Base-by-base conservation (phyloP, 2,888 invertebrate genomes). In the Apamea anceps region DNA sequence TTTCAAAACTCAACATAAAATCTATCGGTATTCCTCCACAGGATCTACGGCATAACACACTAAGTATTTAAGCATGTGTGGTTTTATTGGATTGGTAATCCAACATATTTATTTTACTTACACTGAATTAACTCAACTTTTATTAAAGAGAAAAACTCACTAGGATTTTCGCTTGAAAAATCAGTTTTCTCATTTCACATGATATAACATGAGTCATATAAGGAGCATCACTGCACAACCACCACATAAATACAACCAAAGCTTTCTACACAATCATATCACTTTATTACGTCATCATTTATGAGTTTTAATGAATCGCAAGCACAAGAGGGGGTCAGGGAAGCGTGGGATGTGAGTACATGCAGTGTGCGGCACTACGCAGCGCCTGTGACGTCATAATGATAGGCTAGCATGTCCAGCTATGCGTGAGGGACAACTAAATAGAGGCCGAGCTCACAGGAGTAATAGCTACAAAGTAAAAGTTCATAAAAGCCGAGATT, bases 311-410 rank as follows among this genome's bases (percentile, higher is more conserved):
- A 66, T 71, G 42, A 60, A 54, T 37, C 54, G 37, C 32, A n/a
- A 28, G n/a, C 42, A 21, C 13, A 15, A 13, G 45, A 6, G 21
- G 75, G 37, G 62, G 18, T 60, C 70, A 13, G n/a, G 21, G 5
- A 25, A 66, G 42, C 4, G 15, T 15, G 42, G 12, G 12, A 15
- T n/a, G 70, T 70, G 62, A 28, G 45, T 18, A 70, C 48, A 65
- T 7, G 65, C 57, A 25, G 37, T 42, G 63, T 62, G 42, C 80
- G 65, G 10, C 60, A 37, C 65, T 37, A 25, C 5, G 73, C n/a
- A 42, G 37, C 13, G n/a, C 62, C 37, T 18, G 68, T 80, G 57
- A 81, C 70, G 63, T 57, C 63, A 70, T 63, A 18, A 51, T 68
- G n/a, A n/a, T n/a, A n/a, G n/a, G n/a, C n/a, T n/a, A n/a, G n/a